Base-by-base conservation (phyloP, 1,140 invertebrate species). In the Eurosta solidaginis region DNA sequence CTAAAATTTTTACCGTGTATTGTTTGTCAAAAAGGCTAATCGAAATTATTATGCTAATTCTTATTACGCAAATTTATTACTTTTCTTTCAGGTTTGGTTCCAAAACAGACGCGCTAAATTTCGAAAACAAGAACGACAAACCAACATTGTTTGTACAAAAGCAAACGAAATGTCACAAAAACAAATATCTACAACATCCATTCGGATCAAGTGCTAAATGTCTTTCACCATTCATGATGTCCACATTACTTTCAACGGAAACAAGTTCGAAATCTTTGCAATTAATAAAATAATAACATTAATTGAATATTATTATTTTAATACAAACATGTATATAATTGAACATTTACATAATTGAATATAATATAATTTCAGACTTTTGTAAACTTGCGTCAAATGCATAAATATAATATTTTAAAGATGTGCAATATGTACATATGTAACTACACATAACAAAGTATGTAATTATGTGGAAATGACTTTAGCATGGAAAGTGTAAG, bases 61-160 rank as follows among this genome's bases (percentile, higher is more conserved):
- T n/a, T n/a, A n/a, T n/a, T n/a, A n/a, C 22, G 40, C 22, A 17
- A 7, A 52, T 22, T 50, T 27, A 4, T 33, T 22, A 27, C 50
- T 42, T 36, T 12, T 27, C 29, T 78, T 78, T 29, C 45, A 78
- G 78, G 78, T 78, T 25, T 78, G 78, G 78, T 78, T 78, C 45
- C 78, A 78, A 68, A 78, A 78, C 36, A 52, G 78, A 36, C 36
- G 78, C 6, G 78, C 78, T 3, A 78, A 78, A 78, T 78, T 78
- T 63, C 36, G 78, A 49, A 78, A 78, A 76, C 74, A 78, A 36
- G 78, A 78, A 78, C 36, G 74, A n/a, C 78, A 78, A 74, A 33
- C 33, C 1, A 68, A 68, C 20, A 68, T 68, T 33, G 27, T 68
- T 10, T 20, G n/a, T n/a, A 36, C 59, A 9, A 68, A 68, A 68